These are phyloP conservation scores for Cepaea nemoralis DNA, from an alignment of 1,140 invertebrate species.

Conservation along the genomic window DNA sequence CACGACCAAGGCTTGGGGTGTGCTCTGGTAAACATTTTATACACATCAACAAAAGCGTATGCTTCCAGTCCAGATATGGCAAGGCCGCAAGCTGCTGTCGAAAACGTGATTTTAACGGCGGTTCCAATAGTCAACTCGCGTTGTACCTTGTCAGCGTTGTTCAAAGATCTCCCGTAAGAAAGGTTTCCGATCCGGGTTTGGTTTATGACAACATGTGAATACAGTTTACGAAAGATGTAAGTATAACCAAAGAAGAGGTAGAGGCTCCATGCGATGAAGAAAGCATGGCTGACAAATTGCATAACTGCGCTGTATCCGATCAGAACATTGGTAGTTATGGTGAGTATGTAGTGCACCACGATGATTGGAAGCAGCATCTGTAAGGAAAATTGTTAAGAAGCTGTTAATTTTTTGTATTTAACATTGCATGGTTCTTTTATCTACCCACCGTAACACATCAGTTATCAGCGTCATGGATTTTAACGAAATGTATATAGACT, in stretches of 20 bases:
- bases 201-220: slow-evolving; percentile 70
- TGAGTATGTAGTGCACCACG: slow-evolving; percentile 82
- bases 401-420: no score
- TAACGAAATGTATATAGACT: no score
- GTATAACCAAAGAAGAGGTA: slow-evolving; percentile 86
- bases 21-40: slow-evolving; percentile 62
- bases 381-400: background rate
- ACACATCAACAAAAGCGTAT: slow-evolving; percentile 84
- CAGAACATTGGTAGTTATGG: slow-evolving; percentile 84
- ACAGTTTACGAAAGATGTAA: slow-evolving; percentile 80
- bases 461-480: no score
- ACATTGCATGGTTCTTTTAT: no score
- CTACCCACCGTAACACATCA: no score
- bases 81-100: slow-evolving; percentile 85
- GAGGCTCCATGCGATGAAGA: slow-evolving; percentile 83
- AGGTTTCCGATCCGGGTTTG: slow-evolving; percentile 51
- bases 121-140: slow-evolving; percentile 49
- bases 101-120: slow-evolving; percentile 76
- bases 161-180: slow-evolving; percentile 55
- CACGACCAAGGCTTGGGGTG: slow-evolving; percentile 82
- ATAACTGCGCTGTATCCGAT: slow-evolving; percentile 63
- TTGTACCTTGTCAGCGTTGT: slow-evolving; percentile 40
- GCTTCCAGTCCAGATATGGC: slow-evolving; percentile 85
- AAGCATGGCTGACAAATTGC: slow-evolving; percentile 67
- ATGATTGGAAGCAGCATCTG: slow-evolving; percentile 81